phyloP scores from a whole-genome alignment of 1,140 invertebrate species.

The Lordiphosa collinella region DNA sequence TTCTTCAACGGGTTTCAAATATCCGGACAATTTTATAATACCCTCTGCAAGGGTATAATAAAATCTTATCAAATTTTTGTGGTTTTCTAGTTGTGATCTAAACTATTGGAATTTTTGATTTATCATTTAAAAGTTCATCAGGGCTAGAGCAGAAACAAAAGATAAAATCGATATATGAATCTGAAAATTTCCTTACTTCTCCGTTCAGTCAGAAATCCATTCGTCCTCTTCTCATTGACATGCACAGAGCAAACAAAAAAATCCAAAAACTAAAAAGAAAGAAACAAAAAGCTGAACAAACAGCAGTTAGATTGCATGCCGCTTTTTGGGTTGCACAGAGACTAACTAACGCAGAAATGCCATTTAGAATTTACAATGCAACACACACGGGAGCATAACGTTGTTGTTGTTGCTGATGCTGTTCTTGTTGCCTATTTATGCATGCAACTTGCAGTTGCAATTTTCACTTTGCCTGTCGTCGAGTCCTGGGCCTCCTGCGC shows the following conservation, averaged over 20 bases:
- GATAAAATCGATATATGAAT: neutral
- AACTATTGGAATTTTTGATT: too few species aligned
- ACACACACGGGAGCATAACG: slow-evolving; percentile 4
- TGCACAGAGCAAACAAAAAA: neutral
- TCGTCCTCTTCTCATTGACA: neutral
- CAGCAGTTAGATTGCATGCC: slow-evolving; percentile 10
- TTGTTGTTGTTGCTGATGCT: slow-evolving; percentile 12
- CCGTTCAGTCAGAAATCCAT: neutral
- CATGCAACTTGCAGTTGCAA: slow-evolving; percentile 43
- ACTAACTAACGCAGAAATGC: slow-evolving; percentile 4
- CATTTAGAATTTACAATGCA: slow-evolving; percentile 4
- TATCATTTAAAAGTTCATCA: too few species aligned
- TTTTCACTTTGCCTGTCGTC: slow-evolving; percentile 25
- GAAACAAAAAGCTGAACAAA: slow-evolving; percentile 7
- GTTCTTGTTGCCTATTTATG: slow-evolving; percentile 36
- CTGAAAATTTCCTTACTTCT: neutral
- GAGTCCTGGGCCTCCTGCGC: neutral
- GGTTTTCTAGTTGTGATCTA: too few species aligned
- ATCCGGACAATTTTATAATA: too few species aligned
- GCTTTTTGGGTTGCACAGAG: slow-evolving; percentile 1
- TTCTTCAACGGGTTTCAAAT: too few species aligned
- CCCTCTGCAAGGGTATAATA: too few species aligned
- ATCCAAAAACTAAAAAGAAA: neutral
- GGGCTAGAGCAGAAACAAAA: too few species aligned
- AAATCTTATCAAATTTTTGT: too few species aligned